Percentiles rank a stretch among this genome's conserved stretches.
phyloP scores from a whole-genome alignment of 2,113 vertebrate genomes.

The Dromiciops gliroides region DNA sequence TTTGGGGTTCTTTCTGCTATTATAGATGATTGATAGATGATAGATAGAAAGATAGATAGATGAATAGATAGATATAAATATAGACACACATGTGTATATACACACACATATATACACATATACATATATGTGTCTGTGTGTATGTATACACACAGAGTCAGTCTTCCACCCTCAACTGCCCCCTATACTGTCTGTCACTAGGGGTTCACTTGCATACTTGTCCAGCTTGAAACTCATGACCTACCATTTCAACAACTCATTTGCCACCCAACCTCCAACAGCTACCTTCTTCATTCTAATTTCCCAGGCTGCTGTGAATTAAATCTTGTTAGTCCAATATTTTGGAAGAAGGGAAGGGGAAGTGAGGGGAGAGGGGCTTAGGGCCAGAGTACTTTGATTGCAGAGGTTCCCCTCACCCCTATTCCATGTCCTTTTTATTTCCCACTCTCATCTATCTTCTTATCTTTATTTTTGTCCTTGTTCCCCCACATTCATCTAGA shows the following conservation, averaged over 20 bases:
- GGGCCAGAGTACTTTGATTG: neutral
- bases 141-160: too few species aligned
- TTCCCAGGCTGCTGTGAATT: neutral
- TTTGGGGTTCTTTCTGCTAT: neutral
- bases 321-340: neutral
- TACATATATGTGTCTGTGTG: too few species aligned
- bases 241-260: neutral
- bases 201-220: neutral
- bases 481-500: neutral
- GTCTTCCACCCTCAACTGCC: neutral
- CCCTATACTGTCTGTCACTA: neutral
- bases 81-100: too few species aligned
- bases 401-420: neutral
- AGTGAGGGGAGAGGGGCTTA: neutral
- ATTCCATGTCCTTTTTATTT: neutral
- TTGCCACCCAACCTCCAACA: neutral
- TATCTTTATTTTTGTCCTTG: neutral
- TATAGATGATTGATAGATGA: too few species aligned
- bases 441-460: neutral
- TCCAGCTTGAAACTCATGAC: neutral
- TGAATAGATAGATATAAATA: too few species aligned
- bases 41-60: too few species aligned
- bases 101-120: too few species aligned
- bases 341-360: neutral
- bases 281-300: neutral